These are phyloP conservation scores for Heliconius hortense DNA, from an alignment of 2,888 invertebrate species.

Conservation along the genomic window DNA sequence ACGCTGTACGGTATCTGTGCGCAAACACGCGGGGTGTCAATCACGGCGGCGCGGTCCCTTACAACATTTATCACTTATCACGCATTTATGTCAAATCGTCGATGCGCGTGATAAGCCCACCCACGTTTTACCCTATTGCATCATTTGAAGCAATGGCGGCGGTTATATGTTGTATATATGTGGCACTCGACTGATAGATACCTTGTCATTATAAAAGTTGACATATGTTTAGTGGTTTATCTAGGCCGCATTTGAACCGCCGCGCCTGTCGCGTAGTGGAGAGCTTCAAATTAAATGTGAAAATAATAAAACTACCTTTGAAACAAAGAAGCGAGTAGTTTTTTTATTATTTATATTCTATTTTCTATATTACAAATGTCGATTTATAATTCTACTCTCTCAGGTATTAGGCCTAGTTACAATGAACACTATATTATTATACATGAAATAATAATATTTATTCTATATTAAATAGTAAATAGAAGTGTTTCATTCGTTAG, in stretches of 20 bases:
- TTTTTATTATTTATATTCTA: no score
- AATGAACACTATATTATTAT: no score
- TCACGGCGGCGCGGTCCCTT: slow-evolving; percentile 77
- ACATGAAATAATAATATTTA: no score
- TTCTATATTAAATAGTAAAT: no score
- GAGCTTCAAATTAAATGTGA: not conserved
- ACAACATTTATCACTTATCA: slow-evolving; percentile 79
- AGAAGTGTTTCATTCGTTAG: no score
- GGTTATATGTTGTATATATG: slow-evolving; percentile 43
- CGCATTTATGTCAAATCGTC: slow-evolving; percentile 80
- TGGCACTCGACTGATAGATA: slow-evolving; percentile 47
- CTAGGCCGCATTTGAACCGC: slow-evolving; percentile 38
- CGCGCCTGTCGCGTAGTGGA: slow-evolving; percentile 30
- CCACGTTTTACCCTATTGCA: slow-evolving; percentile 70
- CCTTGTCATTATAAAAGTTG: slow-evolving; percentile 54
- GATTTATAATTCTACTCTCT: no score
- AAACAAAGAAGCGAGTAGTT: not conserved
- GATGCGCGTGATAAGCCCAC: slow-evolving; percentile 79
- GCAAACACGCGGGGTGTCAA: slow-evolving; percentile 76
- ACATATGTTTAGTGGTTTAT: slow-evolving; percentile 53
- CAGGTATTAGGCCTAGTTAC: no score
- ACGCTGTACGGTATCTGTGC: slow-evolving; percentile 69
- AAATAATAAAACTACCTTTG: not conserved
- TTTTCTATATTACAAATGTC: no score
- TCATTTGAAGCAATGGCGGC: slow-evolving; percentile 66